Conservation (phyloP, 2,797 vertebrate species). For the Pelodytes ibericus region DNA sequence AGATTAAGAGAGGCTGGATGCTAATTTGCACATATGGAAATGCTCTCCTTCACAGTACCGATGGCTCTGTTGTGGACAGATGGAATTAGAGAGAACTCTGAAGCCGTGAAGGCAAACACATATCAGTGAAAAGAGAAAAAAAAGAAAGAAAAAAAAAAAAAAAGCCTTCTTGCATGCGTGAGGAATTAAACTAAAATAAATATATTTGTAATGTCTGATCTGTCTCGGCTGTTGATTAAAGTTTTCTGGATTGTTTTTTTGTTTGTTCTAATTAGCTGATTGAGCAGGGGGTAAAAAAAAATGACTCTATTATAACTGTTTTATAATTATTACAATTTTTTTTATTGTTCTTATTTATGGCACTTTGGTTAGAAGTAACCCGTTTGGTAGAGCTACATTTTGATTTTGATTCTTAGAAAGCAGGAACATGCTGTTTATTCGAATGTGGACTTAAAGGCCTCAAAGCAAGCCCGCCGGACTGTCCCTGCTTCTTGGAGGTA, state of each 20-base stretch:
- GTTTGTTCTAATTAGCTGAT: constrained; percentile 42
- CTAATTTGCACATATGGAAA: constrained; percentile 99
- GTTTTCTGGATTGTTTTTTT: constrained; percentile 58
- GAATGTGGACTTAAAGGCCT: no score
- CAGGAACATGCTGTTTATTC: no score
- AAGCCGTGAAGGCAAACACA: constrained; percentile 96
- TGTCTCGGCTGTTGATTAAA: constrained; percentile 65
- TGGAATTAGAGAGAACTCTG: constrained; percentile 94
- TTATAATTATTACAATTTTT: no score
- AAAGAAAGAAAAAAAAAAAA: constrained; percentile 61
- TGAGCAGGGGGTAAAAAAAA: constrained; percentile 1
- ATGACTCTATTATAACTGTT: no score
- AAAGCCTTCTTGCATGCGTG: constrained; percentile 54
- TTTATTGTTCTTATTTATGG: no score
- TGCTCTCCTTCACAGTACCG: constrained; percentile 87
- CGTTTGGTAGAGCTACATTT: no score
- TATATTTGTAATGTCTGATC: constrained; percentile 54
- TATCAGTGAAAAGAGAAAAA: constrained; percentile 71
- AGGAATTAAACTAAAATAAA: constrained; percentile 66
- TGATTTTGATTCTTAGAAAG: no score
- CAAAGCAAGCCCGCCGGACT: no score
- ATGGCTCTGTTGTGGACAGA: constrained; percentile 97
- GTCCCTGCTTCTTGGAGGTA: no score
- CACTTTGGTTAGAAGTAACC: no score
- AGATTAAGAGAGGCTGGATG: constrained; percentile 85